A percentile compares a stretch with the other conserved stretches of the same genome.
Conservation (phyloP, 1,140 invertebrate species). For the Agraylea sexmaculata region DNA sequence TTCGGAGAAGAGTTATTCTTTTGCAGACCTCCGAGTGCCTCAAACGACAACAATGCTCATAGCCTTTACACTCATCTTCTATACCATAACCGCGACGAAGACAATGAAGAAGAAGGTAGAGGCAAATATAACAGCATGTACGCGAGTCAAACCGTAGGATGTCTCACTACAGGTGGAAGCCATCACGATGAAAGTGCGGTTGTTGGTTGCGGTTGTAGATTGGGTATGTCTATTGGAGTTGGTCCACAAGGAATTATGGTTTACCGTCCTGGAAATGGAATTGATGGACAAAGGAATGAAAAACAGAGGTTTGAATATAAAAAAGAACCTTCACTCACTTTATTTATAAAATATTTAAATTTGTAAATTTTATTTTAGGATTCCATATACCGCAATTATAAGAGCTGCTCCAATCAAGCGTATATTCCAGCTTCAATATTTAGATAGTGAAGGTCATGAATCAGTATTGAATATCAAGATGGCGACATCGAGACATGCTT, state of each 20-base stretch:
- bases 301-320: constrained; percentile 43
- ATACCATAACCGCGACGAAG: constrained; percentile 31
- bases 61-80: constrained; percentile 37
- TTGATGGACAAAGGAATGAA: constrained; percentile 44
- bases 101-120: constrained; percentile 31
- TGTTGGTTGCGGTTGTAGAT: constrained; percentile 33
- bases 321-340: constrained; percentile 2
- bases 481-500: constrained; percentile 63
- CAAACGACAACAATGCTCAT: constrained; percentile 30
- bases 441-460: constrained; percentile 55
- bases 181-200: constrained; percentile 24
- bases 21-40: constrained; percentile 44
- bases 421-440: constrained; percentile 62
- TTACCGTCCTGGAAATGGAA: constrained; percentile 42
- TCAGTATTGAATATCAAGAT: constrained; percentile 66
- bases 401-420: constrained; percentile 64
- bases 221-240: constrained; percentile 51
- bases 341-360: background rate
- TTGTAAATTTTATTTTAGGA: constrained; percentile 43
- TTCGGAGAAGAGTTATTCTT: constrained; percentile 78
- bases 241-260: constrained; percentile 72
- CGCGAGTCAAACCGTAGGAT: constrained; percentile 36
- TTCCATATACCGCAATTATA: constrained; percentile 72
- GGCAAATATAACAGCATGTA: constrained; percentile 36
- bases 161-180: constrained; percentile 27